These are phyloP conservation scores for Xylota segnis DNA, from an alignment of 2,888 invertebrate genomes.

Conservation along the genomic window DNA sequence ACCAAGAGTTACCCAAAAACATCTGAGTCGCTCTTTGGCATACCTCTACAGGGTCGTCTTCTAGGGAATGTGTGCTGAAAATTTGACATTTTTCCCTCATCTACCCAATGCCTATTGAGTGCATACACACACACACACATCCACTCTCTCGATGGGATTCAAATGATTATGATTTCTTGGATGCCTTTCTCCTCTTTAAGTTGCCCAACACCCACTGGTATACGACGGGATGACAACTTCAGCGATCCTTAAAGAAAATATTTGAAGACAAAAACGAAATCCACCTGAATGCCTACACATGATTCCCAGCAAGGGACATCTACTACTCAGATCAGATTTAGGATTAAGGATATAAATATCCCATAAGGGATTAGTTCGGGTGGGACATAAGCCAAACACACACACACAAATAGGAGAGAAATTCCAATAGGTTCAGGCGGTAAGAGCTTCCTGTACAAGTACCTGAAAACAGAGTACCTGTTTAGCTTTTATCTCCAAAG, in stretches of 20 bases:
- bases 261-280: slow-evolving; percentile 56
- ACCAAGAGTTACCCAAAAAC: slow-evolving; percentile 22
- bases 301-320: slow-evolving; percentile 24
- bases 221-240: slow-evolving; percentile 49
- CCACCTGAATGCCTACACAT: slow-evolving; percentile 36
- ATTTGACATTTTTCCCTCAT: slow-evolving; percentile 31
- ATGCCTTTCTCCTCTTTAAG: slow-evolving; percentile 25
- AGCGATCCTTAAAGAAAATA: slow-evolving; percentile 57
- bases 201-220: slow-evolving; percentile 1
- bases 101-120: slow-evolving; percentile 1
- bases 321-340: slow-evolving; percentile 64
- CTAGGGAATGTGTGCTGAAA: slow-evolving; percentile 31
- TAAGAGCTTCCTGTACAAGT: slow-evolving; percentile 18
- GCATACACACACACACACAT: not conserved
- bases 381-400: not conserved
- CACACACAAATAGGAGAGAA: not conserved
- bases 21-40: slow-evolving; percentile 5
- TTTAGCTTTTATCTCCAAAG: slow-evolving; percentile 62
- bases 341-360: slow-evolving; percentile 63
- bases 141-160: slow-evolving; percentile 54
- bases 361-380: slow-evolving; percentile 45
- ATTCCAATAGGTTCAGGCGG: slow-evolving; percentile 11
- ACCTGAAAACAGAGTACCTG: slow-evolving; percentile 13
- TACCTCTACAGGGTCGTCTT: slow-evolving; percentile 8
- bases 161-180: slow-evolving; percentile 61